A percentile compares a stretch with the other conserved stretches of the same genome.
Conservation (phyloP, 2,888 invertebrate genomes). For the Caenorhabditis auriculariae region DNA sequence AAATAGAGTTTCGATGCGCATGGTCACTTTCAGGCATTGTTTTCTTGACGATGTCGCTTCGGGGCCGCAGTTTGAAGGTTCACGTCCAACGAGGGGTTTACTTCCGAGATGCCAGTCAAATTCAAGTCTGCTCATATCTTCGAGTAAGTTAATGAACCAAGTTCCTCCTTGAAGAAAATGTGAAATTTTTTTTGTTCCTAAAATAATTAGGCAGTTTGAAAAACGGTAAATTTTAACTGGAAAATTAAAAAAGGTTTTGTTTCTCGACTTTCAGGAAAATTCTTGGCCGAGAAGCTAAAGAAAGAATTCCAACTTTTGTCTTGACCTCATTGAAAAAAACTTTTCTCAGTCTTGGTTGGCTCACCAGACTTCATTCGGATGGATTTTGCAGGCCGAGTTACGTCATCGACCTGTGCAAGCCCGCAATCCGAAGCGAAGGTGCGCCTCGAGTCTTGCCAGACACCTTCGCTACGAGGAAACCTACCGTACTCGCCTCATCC, state of each 20-base stretch:
- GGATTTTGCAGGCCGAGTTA: slow-evolving; percentile 20
- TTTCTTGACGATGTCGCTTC: slow-evolving; percentile 35
- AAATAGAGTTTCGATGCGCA: background rate
- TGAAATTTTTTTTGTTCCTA: too few relatives aligned
- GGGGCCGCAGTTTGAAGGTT: slow-evolving; percentile 32
- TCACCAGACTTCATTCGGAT: too few relatives aligned
- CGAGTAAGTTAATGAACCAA: slow-evolving; percentile 4
- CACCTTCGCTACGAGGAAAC: slow-evolving; percentile 12
- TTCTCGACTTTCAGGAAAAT: too few relatives aligned
- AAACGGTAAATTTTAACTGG: too few relatives aligned
- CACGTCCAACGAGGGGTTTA: slow-evolving; percentile 33
- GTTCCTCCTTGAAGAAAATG: background rate
- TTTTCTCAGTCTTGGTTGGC: too few relatives aligned
- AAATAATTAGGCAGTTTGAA: too few relatives aligned
- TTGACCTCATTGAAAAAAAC: too few relatives aligned
- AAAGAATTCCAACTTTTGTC: too few relatives aligned
- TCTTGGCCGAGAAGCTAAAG: too few relatives aligned
- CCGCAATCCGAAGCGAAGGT: slow-evolving; percentile 8
- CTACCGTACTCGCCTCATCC: slow-evolving; percentile 29
- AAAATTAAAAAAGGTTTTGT: too few relatives aligned
- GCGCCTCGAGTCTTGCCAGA: slow-evolving; percentile 10
- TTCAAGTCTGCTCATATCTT: slow-evolving; percentile 24
- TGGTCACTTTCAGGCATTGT: slow-evolving; percentile 32
- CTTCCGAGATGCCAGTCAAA: slow-evolving; percentile 28
- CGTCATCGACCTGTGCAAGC: slow-evolving; percentile 6